phyloP scores from a whole-genome alignment of 2,888 invertebrate species.

The Leuctra nigra region DNA sequence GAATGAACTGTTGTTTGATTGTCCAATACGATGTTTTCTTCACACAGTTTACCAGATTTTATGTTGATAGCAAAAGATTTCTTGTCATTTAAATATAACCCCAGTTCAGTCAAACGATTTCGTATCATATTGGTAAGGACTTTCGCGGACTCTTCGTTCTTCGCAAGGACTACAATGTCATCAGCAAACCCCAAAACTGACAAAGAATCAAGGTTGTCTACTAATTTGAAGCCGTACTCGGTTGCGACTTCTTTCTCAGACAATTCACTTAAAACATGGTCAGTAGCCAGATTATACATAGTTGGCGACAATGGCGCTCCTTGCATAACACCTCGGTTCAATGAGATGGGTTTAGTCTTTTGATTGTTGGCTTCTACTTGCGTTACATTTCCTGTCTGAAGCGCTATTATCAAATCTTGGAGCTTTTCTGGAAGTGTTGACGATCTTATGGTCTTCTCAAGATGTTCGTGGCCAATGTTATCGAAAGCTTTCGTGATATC shows the following conservation, averaged over 20 bases:
- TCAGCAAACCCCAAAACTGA: background rate
- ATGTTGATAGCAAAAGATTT: background rate
- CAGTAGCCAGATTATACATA: background rate
- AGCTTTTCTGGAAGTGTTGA: background rate
- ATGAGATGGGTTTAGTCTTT: background rate
- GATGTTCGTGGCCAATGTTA: background rate
- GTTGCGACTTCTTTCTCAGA: background rate
- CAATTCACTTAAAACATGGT: background rate
- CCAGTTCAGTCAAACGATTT: background rate
- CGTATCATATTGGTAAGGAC: background rate
- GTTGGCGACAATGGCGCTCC: background rate
- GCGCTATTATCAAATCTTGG: background rate
- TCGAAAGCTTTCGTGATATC: background rate
- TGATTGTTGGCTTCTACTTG: background rate
- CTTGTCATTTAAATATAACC: background rate
- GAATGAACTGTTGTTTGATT: background rate
- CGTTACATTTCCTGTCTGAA: background rate
- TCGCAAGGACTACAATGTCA: background rate
- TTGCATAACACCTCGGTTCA: background rate
- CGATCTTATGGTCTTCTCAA: background rate
- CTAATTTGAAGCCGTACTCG: background rate
- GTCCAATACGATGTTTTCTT: background rate
- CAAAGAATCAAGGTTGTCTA: background rate
- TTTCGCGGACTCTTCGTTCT: background rate
- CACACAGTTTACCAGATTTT: background rate